Base-by-base conservation (phyloP, 2,797 vertebrate species). In the Bovichtus diacanthus region DNA sequence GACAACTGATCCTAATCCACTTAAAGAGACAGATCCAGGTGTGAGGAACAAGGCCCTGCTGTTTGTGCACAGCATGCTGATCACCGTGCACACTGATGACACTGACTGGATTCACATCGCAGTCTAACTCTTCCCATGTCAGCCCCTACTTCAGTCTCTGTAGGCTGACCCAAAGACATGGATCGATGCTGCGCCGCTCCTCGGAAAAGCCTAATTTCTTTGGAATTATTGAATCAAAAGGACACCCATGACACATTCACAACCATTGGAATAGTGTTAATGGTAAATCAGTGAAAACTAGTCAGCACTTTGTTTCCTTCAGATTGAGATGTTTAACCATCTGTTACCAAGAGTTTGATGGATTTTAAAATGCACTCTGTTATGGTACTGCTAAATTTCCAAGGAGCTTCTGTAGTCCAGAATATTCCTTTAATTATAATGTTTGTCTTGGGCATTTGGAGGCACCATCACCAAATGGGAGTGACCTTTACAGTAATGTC, bases 131-230 rank as follows among this genome's bases (percentile, higher is more conserved):
- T 39, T 59, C 12, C 19, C 13, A 12, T 4, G 21, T 50, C 38
- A 49, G 66, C n/a, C n/a, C n/a, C n/a, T n/a, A n/a, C n/a, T 38
- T 1, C 11, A 50, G 59, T 44, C 36, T 44, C 23, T 41, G 9
- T 23, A 39, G 6, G n/a, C n/a, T n/a, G n/a, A n/a, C n/a, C n/a
- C n/a, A n/a, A n/a, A n/a, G n/a, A n/a, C n/a, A n/a, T n/a, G n/a
- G n/a, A n/a, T n/a, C n/a, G n/a, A n/a, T 13, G 19, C 38, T 29
- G 62, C 12, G 31, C 8, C 11, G 18, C 21, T 56, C 47, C 51
- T 64, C n/a, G 39, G 18, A 59, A 29, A 36, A 50, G 2, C n/a
- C 19, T n/a, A n/a, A 29, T 49, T 50, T 47, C 65, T 65, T 66
- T 67, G 59, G 53, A 49, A 50, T 67, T 39, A 13, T 31, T 34